Conservation (phyloP, 1,140 invertebrate genomes). For the Zaprionus ghesquierei region DNA sequence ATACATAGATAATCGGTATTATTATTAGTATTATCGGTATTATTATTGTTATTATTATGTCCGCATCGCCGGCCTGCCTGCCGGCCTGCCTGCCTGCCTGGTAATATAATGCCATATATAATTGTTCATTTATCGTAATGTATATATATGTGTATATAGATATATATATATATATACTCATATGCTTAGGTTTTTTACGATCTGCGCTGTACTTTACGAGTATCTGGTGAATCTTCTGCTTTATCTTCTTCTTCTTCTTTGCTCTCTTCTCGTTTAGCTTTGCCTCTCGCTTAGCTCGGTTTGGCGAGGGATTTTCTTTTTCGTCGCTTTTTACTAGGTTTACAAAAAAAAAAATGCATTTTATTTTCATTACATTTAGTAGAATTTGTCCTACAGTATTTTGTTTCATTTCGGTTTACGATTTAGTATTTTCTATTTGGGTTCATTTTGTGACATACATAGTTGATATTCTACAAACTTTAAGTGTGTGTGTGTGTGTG, state of each 20-base stretch:
- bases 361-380: slow-evolving; percentile 54
- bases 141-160: slow-evolving; percentile 48
- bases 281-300: slow-evolving; percentile 15
- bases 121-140: slow-evolving; percentile 54
- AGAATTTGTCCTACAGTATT: slow-evolving; percentile 73
- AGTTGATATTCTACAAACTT: slow-evolving; percentile 79
- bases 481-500: slow-evolving; percentile 38
- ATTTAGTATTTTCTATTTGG: slow-evolving; percentile 32
- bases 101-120: slow-evolving; percentile 73
- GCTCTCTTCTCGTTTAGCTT: background rate
- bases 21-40: slow-evolving; percentile 60
- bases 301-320: slow-evolving; percentile 12
- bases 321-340: slow-evolving; percentile 55
- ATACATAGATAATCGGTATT: slow-evolving; percentile 50
- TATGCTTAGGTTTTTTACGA: slow-evolving; percentile 52
- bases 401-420: slow-evolving; percentile 29
- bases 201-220: slow-evolving; percentile 33
- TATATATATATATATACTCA: slow-evolving; percentile 27
- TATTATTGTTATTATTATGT: slow-evolving; percentile 44
- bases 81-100: no score
- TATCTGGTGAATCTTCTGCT: slow-evolving; percentile 26
- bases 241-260: background rate
- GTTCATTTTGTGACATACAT: slow-evolving; percentile 67
- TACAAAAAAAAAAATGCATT: slow-evolving; percentile 60
- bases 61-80: slow-evolving; percentile 52